A percentile compares a stretch with the other conserved stretches of the same genome.
phyloP scores from a whole-genome alignment of 37 sponge, comb jelly and placozoan species.

The Chondrosia reniformis region DNA sequence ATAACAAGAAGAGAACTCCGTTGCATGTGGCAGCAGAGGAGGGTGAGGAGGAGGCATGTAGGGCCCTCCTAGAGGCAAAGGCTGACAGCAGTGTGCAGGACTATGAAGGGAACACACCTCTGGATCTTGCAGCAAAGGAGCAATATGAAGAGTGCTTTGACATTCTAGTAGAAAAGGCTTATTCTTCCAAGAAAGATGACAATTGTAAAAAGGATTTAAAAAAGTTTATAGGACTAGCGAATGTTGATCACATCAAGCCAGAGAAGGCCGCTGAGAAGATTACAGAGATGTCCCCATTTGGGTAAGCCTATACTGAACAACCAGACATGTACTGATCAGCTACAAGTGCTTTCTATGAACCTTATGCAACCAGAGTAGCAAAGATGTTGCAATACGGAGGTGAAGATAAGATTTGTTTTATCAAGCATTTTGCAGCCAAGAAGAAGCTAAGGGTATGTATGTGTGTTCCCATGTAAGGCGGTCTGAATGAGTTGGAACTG shows the following conservation, averaged over 20 bases:
- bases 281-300: slow-evolving; percentile 15
- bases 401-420: not conserved
- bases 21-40: slow-evolving; percentile 18
- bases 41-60: not conserved
- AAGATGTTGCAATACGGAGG: slow-evolving; percentile 6
- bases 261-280: not conserved
- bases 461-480: too few species aligned
- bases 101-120: slow-evolving; percentile 6
- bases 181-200: not conserved
- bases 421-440: not conserved
- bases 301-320: not conserved
- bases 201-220: not conserved
- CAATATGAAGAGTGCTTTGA: not conserved
- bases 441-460: not conserved
- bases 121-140: slow-evolving; percentile 14
- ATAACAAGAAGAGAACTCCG: not conserved
- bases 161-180: not conserved
- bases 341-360: not conserved
- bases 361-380: not conserved
- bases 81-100: not conserved
- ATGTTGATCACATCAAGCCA: not conserved
- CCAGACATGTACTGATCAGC: not conserved
- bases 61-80: not conserved
- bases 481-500: not conserved
- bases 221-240: slow-evolving; percentile 8